Conservation (phyloP, 2,888 invertebrate genomes). For the Caenorhabditis panamensis region DNA sequence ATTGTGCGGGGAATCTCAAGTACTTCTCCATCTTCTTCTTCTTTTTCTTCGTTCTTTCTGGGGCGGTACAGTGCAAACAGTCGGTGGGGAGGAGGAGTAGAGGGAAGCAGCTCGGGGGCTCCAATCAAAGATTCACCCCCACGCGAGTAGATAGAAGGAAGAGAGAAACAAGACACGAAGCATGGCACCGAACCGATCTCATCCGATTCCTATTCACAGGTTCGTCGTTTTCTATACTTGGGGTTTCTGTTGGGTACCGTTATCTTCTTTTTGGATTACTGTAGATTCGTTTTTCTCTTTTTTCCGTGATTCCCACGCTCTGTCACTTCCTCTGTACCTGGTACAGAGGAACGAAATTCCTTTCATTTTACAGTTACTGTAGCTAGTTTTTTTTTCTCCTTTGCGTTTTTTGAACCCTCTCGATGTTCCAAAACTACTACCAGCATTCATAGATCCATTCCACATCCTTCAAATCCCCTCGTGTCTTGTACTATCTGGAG, state of each 20-base stretch:
- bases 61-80: slow-evolving; percentile 39
- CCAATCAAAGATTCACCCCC: slow-evolving; percentile 26
- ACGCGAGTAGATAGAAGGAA: slow-evolving; percentile 1
- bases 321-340: no score
- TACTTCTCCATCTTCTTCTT: slow-evolving; percentile 44
- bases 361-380: no score
- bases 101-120: neutral
- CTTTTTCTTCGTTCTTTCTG: slow-evolving; percentile 8
- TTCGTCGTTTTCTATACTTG: slow-evolving; percentile 14
- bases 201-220: slow-evolving; percentile 73
- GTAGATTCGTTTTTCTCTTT: no score
- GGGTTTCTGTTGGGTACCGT: neutral
- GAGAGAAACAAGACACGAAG: neutral
- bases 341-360: no score
- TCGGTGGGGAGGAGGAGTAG: neutral
- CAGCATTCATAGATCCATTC: no score
- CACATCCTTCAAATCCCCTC: no score
- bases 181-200: slow-evolving; percentile 65
- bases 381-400: no score
- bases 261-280: neutral
- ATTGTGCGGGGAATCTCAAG: slow-evolving; percentile 58
- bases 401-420: no score
- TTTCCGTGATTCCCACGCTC: no score
- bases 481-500: no score
- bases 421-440: no score